phyloP scores from a whole-genome alignment of 2,113 vertebrate genomes.

The Clinocottus analis region DNA sequence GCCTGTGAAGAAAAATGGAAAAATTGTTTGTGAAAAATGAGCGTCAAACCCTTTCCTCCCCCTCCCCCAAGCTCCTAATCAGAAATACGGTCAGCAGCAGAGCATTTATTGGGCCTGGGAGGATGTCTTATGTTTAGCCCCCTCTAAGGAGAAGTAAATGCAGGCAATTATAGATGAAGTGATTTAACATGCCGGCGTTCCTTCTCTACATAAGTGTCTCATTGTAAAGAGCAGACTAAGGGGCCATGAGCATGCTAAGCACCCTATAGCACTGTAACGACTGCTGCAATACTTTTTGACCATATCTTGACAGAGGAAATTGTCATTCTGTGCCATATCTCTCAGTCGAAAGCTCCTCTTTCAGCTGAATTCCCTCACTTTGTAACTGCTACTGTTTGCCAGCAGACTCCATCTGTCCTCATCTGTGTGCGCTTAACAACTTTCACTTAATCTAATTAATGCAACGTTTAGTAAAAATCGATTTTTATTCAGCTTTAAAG shows the following conservation, averaged over 20 bases:
- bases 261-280: conserved; percentile 46
- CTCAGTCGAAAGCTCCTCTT: no score
- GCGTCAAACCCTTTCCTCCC: conserved; percentile 67
- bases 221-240: conserved; percentile 72
- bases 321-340: conserved; percentile 39
- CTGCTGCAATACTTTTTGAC: conserved; percentile 47
- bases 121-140: conserved; percentile 74
- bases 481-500: conserved; percentile 17
- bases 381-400: conserved; percentile 42
- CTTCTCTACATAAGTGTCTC: conserved; percentile 77
- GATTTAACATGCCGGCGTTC: conserved; percentile 79
- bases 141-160: conserved; percentile 81
- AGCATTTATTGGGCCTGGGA: conserved; percentile 81
- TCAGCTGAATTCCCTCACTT: conserved; percentile 37
- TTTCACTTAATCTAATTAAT: conserved; percentile 41
- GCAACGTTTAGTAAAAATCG: conserved; percentile 17
- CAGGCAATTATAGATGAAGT: conserved; percentile 83
- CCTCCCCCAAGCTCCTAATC: conserved; percentile 74
- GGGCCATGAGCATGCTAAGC: conserved; percentile 54
- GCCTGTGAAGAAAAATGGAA: conserved; percentile 82
- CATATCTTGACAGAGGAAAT: conserved; percentile 43
- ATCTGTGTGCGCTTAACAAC: conserved; percentile 52
- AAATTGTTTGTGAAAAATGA: conserved; percentile 85
- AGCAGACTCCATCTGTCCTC: conserved; percentile 61
- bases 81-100: conserved; percentile 75